phyloP scores from a whole-genome alignment of 2,888 invertebrate species.

The Sabellastarte sp. region DNA sequence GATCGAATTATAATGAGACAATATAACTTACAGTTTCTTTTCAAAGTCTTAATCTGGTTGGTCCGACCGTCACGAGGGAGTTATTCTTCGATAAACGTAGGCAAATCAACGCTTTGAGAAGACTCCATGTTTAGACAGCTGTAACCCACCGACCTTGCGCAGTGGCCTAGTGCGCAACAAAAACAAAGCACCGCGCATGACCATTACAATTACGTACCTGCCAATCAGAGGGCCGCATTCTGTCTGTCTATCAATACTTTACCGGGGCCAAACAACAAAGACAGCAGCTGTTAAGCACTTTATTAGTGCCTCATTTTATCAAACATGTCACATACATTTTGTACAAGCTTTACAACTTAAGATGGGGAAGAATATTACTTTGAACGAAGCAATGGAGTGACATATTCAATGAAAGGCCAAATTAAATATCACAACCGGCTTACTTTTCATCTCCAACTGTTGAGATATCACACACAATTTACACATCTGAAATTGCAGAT shows the following conservation, averaged over 20 bases:
- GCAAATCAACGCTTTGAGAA: background rate
- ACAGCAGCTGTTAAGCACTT: background rate
- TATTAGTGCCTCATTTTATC: too few relatives aligned
- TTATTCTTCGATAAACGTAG: constrained; percentile 1
- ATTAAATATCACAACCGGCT: too few relatives aligned
- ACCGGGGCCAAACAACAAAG: too few relatives aligned
- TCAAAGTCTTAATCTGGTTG: constrained; percentile 37
- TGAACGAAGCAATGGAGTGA: too few relatives aligned
- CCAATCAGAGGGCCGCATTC: background rate
- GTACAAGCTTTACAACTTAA: too few relatives aligned
- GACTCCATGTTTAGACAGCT: constrained; percentile 59
- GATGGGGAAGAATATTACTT: too few relatives aligned
- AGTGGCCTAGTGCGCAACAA: constrained; percentile 26
- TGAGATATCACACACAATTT: too few relatives aligned
- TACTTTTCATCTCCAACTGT: too few relatives aligned
- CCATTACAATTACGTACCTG: background rate
- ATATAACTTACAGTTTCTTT: constrained; percentile 53
- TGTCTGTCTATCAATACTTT: background rate
- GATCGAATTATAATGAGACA: constrained; percentile 18
- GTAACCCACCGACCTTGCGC: constrained; percentile 52
- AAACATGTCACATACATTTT: too few relatives aligned
- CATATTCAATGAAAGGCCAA: too few relatives aligned
- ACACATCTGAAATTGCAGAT: too few relatives aligned
- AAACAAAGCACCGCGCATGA: constrained; percentile 20
- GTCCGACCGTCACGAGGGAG: constrained; percentile 2